Evolutionary conservation across 2,113 vertebrate genomes (phyloP), one percentile per base, ranked within the genome.

Genomic region (Nestor notabilis): DNA sequence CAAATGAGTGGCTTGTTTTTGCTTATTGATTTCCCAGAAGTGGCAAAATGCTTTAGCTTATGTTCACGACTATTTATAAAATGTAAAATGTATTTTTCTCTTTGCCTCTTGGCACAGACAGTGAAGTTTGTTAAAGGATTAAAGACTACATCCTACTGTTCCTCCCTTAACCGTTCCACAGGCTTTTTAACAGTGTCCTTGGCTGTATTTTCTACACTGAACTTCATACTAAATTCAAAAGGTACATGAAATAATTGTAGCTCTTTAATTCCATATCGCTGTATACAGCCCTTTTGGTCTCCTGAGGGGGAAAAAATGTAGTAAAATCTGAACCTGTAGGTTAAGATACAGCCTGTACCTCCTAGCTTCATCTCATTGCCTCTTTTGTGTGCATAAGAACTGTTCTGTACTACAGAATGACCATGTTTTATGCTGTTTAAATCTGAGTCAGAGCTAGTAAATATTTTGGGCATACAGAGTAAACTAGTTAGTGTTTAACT

Each of bases 21-120:
- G 83, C 94, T 94, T 97, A 96, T 97, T 94, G 96, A 97, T 97
- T 96, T 97, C 97, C 94, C 95, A 95, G 92, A 97, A 95, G 96
- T 95, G 95, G 94, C 87, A 95, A 97, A 97, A 97, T 95, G 95
- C 89, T 97, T 95, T 61, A 97, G 95, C 96, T 96, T 92, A 31
- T 97, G 94, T 97, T 96, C 94, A 55, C 93, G 56, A 89, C 94
- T 97, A 79, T 96, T 97, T 97, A 97, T 97, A 95, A 97, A 97
- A 94, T 1, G 86, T 89, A 92, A 82, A 93, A 84, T 87, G 83
- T 95, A 82, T 95, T 95, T 97, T 97, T 93, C 81, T 91, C 78
- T 87, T 89, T 82, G 91, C 60, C 28, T 93, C 65, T 69, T 95
- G 96, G 96, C 93, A 89, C 77, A 43, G 83, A 6, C 63, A 33